A percentile compares a stretch with the other conserved stretches of the same genome.
phyloP scores from a whole-genome alignment of 2,888 invertebrate species.

The Orthosia incerta region DNA sequence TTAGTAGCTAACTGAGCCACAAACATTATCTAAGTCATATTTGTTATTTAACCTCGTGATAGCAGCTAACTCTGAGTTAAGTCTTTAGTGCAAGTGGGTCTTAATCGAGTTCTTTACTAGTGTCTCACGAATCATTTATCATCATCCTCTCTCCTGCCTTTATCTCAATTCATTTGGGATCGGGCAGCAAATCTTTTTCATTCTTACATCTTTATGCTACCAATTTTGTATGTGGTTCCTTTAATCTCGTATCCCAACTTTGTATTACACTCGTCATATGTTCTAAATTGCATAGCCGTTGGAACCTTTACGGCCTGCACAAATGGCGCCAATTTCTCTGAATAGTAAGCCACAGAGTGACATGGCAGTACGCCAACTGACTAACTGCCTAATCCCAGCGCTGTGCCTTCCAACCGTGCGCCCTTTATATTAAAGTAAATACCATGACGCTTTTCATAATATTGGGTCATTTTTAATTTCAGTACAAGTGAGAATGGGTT shows the following conservation, averaged over 20 bases:
- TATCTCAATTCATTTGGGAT: no score
- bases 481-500: not conserved
- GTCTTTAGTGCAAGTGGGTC: no score
- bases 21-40: no score
- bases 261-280: conserved; percentile 61
- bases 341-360: conserved; percentile 72
- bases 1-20: no score
- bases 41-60: no score
- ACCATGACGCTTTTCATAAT: not conserved
- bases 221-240: not conserved
- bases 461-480: not conserved
- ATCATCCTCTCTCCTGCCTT: no score
- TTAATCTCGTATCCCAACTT: not conserved
- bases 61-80: no score
- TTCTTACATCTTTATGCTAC: no score
- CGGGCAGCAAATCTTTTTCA: no score
- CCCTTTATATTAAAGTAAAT: conserved; percentile 32
- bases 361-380: conserved; percentile 78
- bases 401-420: conserved; percentile 6
- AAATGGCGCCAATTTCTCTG: conserved; percentile 76
- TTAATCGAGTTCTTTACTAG: no score
- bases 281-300: conserved; percentile 64
- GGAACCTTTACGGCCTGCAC: conserved; percentile 71
- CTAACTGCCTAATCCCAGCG: conserved; percentile 50
- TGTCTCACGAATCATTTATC: no score